These are phyloP conservation scores for Notamacropus eugenii DNA, from an alignment of 2,797 vertebrate genomes.

Conservation along the genomic window DNA sequence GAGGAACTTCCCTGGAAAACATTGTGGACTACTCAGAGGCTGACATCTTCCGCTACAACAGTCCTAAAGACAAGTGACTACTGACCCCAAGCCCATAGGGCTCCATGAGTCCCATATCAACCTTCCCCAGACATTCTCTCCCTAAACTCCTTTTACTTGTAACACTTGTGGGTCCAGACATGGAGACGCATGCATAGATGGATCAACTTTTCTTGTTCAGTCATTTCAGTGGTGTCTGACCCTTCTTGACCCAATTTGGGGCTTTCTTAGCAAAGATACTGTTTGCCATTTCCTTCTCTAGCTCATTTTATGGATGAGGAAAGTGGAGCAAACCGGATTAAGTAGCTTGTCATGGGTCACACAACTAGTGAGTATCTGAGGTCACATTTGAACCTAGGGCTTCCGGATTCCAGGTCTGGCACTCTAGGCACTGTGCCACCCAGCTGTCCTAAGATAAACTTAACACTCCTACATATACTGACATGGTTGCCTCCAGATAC, in stretches of 20 bases:
- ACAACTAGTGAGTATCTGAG: background rate
- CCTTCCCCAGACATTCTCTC: too few species aligned
- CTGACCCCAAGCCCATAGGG: background rate
- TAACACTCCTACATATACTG: too few species aligned
- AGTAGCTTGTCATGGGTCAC: background rate
- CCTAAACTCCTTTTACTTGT: too few species aligned
- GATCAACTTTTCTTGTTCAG: too few species aligned
- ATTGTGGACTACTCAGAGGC: constrained; percentile 73
- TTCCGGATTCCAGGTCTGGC: background rate
- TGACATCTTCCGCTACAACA: constrained; percentile 81
- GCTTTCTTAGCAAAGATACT: too few species aligned
- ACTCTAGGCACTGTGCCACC: background rate
- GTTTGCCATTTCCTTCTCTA: too few species aligned
- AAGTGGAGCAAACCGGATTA: background rate
- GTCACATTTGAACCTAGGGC: background rate
- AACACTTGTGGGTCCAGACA: background rate
- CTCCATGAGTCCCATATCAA: fast-evolving
- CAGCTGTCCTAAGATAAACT: background rate
- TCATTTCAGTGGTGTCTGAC: background rate
- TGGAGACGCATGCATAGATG: background rate
- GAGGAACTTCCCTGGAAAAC: constrained; percentile 59
- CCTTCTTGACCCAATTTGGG: too few species aligned
- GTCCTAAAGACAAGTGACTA: constrained; percentile 71
- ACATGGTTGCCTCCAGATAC: too few species aligned
- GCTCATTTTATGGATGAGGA: background rate